Base-by-base conservation (phyloP, 2,113 vertebrate species). In the Elgaria multicarinata region DNA sequence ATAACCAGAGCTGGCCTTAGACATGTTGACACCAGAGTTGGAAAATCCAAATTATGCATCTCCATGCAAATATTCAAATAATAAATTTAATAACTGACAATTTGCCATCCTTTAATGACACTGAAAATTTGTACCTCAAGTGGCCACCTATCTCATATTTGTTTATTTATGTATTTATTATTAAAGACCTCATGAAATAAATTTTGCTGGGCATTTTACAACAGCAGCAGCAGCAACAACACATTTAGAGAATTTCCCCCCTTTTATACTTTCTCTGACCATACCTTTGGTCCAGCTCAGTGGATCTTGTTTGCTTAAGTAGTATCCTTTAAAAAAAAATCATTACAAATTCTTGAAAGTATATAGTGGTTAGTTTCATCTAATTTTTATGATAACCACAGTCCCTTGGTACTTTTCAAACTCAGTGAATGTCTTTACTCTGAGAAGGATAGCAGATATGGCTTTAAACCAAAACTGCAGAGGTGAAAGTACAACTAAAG, bases 381-480 rank as follows among this genome's bases (percentile, higher is more conserved):
- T 94, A 87, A 80, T 78, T 93, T 93, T 95, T 90, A 75, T 53
- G 64, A 93, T 92, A 46, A 91, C 69, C 58, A 90, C 78, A 69
- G n/a, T 53, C 87, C 36, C 69, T 67, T 20, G 39, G 46, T 71
- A 75, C 22, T 86, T 95, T 92, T 91, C n/a, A 95, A 2, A 53
- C 79, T 91, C 89, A 71, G n/a, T 89, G 79, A 83, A 93, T 64
- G 90, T 58, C 86, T 90, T 94, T 75, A 83, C 80, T 94, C 20
- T 76, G 76, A 87, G 67, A 92, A 92, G 86, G 64, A 92, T 16
- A 92, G 33, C 71, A 92, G 91, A 94, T 36, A 92, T 91, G 14
- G 76, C 91, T 92, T 94, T 90, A 89, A 89, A 93, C 53, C 91
- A 94, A 93, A 66, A 75, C 90, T 87, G 87, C 31, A 69, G 84